Percentiles rank a stretch among this genome's conserved stretches.
Conservation (phyloP, 2,113 vertebrate genomes). For the Ictidomys tridecemlineatus region DNA sequence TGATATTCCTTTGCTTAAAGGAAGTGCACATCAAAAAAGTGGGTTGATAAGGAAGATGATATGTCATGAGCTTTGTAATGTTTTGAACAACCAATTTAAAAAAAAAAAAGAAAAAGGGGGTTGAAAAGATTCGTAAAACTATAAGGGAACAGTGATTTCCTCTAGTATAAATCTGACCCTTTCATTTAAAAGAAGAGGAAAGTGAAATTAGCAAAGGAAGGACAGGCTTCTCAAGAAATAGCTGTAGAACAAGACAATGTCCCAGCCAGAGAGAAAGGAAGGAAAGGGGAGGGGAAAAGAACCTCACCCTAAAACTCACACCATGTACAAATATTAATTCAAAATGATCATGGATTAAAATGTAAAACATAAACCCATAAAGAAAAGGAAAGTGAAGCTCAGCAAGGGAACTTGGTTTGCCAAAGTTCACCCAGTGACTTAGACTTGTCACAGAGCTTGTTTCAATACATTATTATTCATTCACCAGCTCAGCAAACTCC, state of each 20-base stretch:
- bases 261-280: too few relatives aligned
- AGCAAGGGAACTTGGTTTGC: background rate
- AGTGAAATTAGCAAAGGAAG: background rate
- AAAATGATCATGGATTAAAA: background rate
- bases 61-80: too few relatives aligned
- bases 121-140: background rate
- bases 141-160: background rate
- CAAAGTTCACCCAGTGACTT: background rate
- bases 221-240: conserved; percentile 32
- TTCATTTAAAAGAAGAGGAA: conserved; percentile 57
- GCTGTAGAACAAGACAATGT: background rate
- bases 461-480: too few relatives aligned
- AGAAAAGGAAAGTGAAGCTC: background rate
- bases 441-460: background rate
- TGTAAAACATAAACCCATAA: conserved; percentile 9
- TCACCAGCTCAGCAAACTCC: too few relatives aligned
- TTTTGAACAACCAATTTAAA: too few relatives aligned
- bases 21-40: background rate
- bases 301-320: background rate
- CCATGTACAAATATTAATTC: background rate
- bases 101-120: too few relatives aligned
- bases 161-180: background rate
- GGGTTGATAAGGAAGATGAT: too few relatives aligned
- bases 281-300: accelerated
- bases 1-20: background rate